phyloP scores from a whole-genome alignment of 2,797 vertebrate genomes.

The Falco novaeseelandiae region DNA sequence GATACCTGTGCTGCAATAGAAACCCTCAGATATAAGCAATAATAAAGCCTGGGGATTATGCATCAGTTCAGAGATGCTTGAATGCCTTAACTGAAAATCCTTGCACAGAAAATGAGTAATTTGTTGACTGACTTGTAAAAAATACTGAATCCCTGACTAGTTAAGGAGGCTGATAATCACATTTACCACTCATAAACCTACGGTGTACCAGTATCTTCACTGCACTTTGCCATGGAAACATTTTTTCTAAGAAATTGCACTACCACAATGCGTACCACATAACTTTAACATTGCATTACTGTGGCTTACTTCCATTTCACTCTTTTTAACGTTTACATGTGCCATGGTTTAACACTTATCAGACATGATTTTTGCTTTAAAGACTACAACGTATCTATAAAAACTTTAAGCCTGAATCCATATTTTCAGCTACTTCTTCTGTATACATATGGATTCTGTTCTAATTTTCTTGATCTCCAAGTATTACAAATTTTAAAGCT shows the following conservation, averaged over 20 bases:
- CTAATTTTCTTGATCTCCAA: constrained; percentile 50
- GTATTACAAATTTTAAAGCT: constrained; percentile 46
- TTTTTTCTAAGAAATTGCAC: neutral
- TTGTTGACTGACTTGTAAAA: neutral
- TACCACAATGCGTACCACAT: neutral
- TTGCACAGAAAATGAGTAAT: neutral
- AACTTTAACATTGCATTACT: constrained; percentile 6
- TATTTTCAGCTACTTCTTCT: constrained; percentile 44
- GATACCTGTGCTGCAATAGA: constrained; percentile 37
- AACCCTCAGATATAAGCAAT: neutral
- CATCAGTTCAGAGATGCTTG: constrained; percentile 20
- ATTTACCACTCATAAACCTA: neutral
- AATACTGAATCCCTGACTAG: neutral
- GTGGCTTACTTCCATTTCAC: constrained; percentile 31
- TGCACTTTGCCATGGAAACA: neutral
- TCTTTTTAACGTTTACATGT: neutral
- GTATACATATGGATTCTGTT: constrained; percentile 24
- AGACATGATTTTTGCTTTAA: constrained; percentile 16
- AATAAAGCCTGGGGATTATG: constrained; percentile 10
- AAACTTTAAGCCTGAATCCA: neutral
- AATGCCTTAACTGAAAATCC: constrained; percentile 42
- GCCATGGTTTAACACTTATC: constrained; percentile 45
- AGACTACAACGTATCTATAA: neutral
- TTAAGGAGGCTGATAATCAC: neutral
- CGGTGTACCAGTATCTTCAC: neutral